Percentiles rank a stretch among this genome's conserved stretches.
Evolutionary conservation across 2,113 vertebrate species (phyloP).

Genomic region (Pseudorasbora parva): DNA sequence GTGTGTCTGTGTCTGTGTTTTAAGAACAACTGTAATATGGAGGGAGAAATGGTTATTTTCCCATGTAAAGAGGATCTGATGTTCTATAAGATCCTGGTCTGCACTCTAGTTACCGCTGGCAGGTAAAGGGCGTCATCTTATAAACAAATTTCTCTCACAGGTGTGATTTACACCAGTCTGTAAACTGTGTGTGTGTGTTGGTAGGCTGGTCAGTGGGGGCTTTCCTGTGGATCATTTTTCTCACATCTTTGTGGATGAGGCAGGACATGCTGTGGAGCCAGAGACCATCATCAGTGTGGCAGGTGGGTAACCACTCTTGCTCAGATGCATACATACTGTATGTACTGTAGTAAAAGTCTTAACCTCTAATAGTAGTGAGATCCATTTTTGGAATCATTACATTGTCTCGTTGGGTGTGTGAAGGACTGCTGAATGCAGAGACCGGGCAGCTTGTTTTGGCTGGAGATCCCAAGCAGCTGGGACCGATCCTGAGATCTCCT

Average conservation of each 20-base stretch:
- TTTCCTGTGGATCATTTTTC: slow-evolving; percentile 84
- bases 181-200: background rate
- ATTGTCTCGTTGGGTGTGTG: slow-evolving; percentile 31
- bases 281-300: slow-evolving; percentile 84
- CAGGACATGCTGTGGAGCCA: slow-evolving; percentile 86
- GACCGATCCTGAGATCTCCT: slow-evolving; percentile 85
- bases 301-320: slow-evolving; percentile 72
- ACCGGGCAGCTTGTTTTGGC: slow-evolving; percentile 88
- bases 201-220: slow-evolving; percentile 82
- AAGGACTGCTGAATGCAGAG: slow-evolving; percentile 81
- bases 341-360: background rate
- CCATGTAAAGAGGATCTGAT: slow-evolving; percentile 80
- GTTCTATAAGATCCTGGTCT: slow-evolving; percentile 82
- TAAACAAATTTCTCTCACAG: background rate
- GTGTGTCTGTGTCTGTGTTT: slow-evolving; percentile 41
- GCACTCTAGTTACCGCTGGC: slow-evolving; percentile 89
- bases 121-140: slow-evolving; percentile 74
- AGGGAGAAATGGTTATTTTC: slow-evolving; percentile 72
- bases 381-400: background rate
- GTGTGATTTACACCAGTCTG: background rate
- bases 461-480: slow-evolving; percentile 94
- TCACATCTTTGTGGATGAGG: slow-evolving; percentile 93
- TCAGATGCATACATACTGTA: background rate
- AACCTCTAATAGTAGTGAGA: background rate
- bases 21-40: slow-evolving; percentile 86